These are phyloP conservation scores for Gobio gobio DNA, from an alignment of 2,113 vertebrate species.

Conservation along the genomic window DNA sequence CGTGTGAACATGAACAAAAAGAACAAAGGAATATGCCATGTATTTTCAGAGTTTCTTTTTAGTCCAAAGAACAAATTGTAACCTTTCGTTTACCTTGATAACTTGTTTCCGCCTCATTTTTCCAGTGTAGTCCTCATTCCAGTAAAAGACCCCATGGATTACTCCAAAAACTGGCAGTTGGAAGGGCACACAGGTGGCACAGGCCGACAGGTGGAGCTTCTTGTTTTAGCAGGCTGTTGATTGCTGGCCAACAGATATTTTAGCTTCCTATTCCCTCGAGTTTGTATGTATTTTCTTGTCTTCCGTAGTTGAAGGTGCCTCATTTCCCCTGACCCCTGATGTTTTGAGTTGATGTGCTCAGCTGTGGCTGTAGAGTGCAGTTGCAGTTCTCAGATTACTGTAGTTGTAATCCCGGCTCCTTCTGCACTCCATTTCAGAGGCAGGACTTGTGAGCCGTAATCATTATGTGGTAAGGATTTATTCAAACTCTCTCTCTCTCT, in stretches of 20 bases:
- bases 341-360: neutral
- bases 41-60: neutral
- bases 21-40: neutral
- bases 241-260: constrained; percentile 5
- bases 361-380: constrained; percentile 30
- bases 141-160: constrained; percentile 12
- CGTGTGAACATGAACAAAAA: neutral
- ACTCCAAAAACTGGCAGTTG: constrained; percentile 28
- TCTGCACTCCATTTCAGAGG: constrained; percentile 72
- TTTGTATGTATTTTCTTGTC: neutral
- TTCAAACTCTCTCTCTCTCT: constrained; percentile 38
- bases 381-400: constrained; percentile 47
- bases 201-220: constrained; percentile 32
- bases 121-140: neutral
- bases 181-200: constrained; percentile 41
- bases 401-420: constrained; percentile 73
- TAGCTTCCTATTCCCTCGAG: constrained; percentile 4
- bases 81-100: constrained; percentile 11
- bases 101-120: neutral
- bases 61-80: neutral
- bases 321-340: constrained; percentile 11
- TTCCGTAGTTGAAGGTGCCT: neutral
- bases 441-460: constrained; percentile 79
- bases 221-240: constrained; percentile 24
- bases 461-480: constrained; percentile 76